Evolutionary conservation across 2,888 invertebrate species (phyloP).

Genomic region (Napeogenes inachia): DNA sequence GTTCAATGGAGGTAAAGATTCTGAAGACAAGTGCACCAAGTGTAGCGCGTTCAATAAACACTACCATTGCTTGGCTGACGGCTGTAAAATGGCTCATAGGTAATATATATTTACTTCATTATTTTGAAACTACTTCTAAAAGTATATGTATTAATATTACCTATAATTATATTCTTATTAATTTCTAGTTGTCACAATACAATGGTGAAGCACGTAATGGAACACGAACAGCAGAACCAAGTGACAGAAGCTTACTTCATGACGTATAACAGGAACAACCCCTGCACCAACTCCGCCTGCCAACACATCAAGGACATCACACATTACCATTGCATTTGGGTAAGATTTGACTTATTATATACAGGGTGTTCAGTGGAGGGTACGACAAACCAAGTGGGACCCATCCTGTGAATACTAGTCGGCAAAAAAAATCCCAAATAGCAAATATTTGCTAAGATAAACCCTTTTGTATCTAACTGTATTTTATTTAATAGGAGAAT

Average conservation of each 20-base stretch:
- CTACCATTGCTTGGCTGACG: constrained; percentile 89
- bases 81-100: constrained; percentile 85
- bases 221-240: constrained; percentile 92
- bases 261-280: constrained; percentile 79
- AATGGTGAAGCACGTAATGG: constrained; percentile 90
- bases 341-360: constrained; percentile 50
- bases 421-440: no score
- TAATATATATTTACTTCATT: constrained; percentile 42
- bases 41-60: constrained; percentile 86
- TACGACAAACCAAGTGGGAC: no score
- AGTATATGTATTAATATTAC: neutral
- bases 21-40: constrained; percentile 73
- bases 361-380: no score
- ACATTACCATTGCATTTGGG: constrained; percentile 94
- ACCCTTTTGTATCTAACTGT: no score
- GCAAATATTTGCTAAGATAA: no score
- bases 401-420: no score
- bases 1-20: constrained; percentile 69
- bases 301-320: constrained; percentile 86
- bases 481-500: constrained; percentile 79
- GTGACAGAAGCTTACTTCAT: constrained; percentile 88
- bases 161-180: neutral
- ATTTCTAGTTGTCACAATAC: constrained; percentile 77
- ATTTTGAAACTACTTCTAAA: neutral
- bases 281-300: constrained; percentile 82